Percentiles rank a stretch among this genome's conserved stretches.
These are phyloP conservation scores for Nematopogon swammerdamellus DNA, from an alignment of 2,888 invertebrate species.

Conservation along the genomic window DNA sequence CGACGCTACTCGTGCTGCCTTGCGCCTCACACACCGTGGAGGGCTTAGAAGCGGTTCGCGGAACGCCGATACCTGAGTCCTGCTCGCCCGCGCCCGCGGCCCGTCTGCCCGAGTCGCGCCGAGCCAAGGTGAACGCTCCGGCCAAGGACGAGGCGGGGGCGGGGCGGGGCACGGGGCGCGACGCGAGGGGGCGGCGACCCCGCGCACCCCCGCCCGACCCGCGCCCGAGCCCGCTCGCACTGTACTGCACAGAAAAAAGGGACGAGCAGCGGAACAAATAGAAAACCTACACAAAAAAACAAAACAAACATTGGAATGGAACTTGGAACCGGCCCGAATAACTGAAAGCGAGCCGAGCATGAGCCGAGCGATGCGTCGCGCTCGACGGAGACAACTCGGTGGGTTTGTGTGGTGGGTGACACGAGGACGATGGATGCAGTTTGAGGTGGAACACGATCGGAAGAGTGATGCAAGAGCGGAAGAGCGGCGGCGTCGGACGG, in stretches of 20 bases:
- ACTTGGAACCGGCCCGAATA: not conserved
- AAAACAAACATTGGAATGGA: constrained; percentile 29
- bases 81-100: too few species aligned
- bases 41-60: constrained; percentile 36
- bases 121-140: constrained; percentile 55
- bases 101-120: constrained; percentile 25
- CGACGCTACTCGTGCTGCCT: too few species aligned
- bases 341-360: not conserved
- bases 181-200: constrained; percentile 31
- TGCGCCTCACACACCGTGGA: too few species aligned
- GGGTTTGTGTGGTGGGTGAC: too few species aligned
- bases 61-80: constrained; percentile 56
- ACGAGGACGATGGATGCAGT: too few species aligned
- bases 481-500: not conserved
- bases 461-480: not conserved
- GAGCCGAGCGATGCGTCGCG: not conserved
- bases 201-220: constrained; percentile 19
- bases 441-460: too few species aligned
- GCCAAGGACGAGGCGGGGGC: constrained; percentile 49
- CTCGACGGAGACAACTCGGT: not conserved
- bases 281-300: constrained; percentile 39
- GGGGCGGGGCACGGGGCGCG: constrained; percentile 28
- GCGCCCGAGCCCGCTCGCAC: not conserved
- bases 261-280: constrained; percentile 52
- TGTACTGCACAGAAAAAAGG: constrained; percentile 25